A percentile compares a stretch with the other conserved stretches of the same genome.
phyloP scores from a whole-genome alignment of 2,888 invertebrate species.

The Cantharis flavilabris region DNA sequence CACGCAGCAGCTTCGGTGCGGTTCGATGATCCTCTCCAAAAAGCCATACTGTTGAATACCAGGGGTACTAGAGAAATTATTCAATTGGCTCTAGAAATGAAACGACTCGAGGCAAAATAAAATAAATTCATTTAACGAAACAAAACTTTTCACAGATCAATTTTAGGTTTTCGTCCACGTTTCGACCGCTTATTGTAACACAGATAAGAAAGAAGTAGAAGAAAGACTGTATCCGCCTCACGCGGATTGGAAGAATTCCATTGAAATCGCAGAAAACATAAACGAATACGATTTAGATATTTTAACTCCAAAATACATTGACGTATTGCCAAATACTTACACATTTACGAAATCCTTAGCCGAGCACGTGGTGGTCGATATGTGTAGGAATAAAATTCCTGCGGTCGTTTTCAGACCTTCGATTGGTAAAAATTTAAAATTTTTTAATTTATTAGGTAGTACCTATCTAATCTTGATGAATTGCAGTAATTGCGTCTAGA shows the following conservation, averaged over 20 bases:
- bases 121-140: constrained; percentile 54
- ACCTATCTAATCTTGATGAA: background rate
- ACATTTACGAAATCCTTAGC: constrained; percentile 88
- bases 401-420: constrained; percentile 84
- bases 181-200: constrained; percentile 87
- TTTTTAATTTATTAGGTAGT: background rate
- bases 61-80: constrained; percentile 68
- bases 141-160: background rate
- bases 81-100: constrained; percentile 63
- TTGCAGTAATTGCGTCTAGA: constrained; percentile 65
- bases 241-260: constrained; percentile 70
- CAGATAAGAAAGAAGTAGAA: constrained; percentile 71
- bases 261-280: constrained; percentile 66
- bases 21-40: constrained; percentile 78
- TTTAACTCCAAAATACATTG: constrained; percentile 65
- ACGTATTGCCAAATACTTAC: constrained; percentile 84
- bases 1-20: constrained; percentile 83
- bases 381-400: constrained; percentile 65
- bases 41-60: constrained; percentile 67
- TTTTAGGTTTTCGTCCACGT: constrained; percentile 74
- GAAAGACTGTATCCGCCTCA: constrained; percentile 76
- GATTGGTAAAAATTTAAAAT: constrained; percentile 65
- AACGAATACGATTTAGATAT: constrained; percentile 62
- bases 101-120: constrained; percentile 53
- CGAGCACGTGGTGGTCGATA: constrained; percentile 76